phyloP scores from a whole-genome alignment of 2,888 invertebrate genomes.

The Oegoconia quadripuncta region DNA sequence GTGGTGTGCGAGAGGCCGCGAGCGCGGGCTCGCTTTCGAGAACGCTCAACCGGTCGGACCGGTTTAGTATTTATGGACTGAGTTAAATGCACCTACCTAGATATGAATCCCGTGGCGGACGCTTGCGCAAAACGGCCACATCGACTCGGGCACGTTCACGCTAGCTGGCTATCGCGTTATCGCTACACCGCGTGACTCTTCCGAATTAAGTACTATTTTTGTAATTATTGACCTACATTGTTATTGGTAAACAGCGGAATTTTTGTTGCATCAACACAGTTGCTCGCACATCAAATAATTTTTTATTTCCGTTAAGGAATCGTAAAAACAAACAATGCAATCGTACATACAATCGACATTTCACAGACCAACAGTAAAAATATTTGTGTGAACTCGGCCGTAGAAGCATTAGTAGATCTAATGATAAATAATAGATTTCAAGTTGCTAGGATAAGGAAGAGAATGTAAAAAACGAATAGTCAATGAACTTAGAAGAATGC shows the following conservation, averaged over 20 bases:
- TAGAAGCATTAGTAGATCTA: no score
- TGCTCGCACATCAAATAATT: background rate
- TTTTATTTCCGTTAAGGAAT: background rate
- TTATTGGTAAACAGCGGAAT: constrained; percentile 53
- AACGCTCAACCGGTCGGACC: constrained; percentile 74
- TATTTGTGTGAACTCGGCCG: no score
- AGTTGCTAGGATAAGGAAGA: no score
- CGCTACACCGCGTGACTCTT: constrained; percentile 42
- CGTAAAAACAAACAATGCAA: no score
- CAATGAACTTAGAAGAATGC: no score
- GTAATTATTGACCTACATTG: constrained; percentile 42
- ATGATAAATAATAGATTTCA: no score
- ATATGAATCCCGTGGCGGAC: constrained; percentile 65
- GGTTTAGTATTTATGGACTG: constrained; percentile 76
- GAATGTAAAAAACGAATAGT: no score
- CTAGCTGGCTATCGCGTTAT: constrained; percentile 43
- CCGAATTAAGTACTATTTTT: constrained; percentile 41
- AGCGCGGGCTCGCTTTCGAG: constrained; percentile 72
- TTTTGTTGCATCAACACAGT: constrained; percentile 22
- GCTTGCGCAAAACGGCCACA: constrained; percentile 67
- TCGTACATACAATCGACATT: no score
- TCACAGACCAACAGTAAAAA: no score
- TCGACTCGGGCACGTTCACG: constrained; percentile 48
- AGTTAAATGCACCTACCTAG: constrained; percentile 75
- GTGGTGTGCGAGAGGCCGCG: constrained; percentile 70